phyloP scores from a whole-genome alignment of 1,140 invertebrate genomes.

The Hermetia illucens region DNA sequence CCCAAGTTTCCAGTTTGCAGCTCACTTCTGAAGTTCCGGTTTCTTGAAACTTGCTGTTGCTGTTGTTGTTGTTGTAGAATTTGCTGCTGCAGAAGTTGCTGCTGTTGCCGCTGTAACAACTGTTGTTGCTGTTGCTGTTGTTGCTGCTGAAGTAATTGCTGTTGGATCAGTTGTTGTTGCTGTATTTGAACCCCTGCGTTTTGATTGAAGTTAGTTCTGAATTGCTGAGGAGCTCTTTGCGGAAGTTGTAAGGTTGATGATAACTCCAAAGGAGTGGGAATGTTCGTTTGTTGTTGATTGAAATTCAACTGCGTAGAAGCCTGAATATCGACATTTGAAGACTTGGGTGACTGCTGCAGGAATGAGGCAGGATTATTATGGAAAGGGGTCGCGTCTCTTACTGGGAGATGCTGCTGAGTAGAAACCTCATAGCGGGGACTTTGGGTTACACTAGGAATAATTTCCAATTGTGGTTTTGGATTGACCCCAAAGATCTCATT shows the following conservation, averaged over 20 bases:
- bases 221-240: slow-evolving; percentile 20
- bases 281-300: slow-evolving; percentile 13
- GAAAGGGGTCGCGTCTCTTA: neutral
- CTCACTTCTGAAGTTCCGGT: slow-evolving; percentile 6
- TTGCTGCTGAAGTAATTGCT: neutral
- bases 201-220: neutral
- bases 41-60: slow-evolving; percentile 11
- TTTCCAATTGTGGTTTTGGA: slow-evolving; percentile 9
- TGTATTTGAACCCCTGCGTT: neutral
- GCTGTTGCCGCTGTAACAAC: slow-evolving; percentile 13
- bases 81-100: slow-evolving; percentile 18
- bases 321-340: slow-evolving; percentile 15
- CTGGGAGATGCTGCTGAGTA: slow-evolving; percentile 2
- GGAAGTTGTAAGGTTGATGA: slow-evolving; percentile 19
- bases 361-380: neutral
- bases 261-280: slow-evolving; percentile 12
- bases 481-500: slow-evolving; percentile 19
- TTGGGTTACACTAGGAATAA: neutral
- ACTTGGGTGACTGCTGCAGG: neutral
- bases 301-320: slow-evolving; percentile 24
- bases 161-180: neutral
- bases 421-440: neutral
- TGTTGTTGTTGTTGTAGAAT: slow-evolving; percentile 15
- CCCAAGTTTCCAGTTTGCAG: slow-evolving; percentile 11
- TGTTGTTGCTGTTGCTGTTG: slow-evolving; percentile 5